These are phyloP conservation scores for Habrosyne pyritoides DNA, from an alignment of 2,888 invertebrate genomes.

Conservation along the genomic window DNA sequence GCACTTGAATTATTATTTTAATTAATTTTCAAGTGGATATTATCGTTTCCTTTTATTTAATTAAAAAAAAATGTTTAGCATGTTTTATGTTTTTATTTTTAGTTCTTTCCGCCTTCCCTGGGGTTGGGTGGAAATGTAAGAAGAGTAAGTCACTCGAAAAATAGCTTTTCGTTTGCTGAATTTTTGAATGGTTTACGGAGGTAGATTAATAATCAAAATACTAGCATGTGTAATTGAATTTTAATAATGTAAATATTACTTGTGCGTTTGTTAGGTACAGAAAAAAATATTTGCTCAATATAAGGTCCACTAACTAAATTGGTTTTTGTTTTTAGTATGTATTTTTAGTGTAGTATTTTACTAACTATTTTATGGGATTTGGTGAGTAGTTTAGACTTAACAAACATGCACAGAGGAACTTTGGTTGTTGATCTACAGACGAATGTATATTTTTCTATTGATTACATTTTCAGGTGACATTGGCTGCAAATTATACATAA, in stretches of 20 bases:
- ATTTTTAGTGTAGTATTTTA: neutral
- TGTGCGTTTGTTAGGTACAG: neutral
- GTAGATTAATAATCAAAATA: slow-evolving; percentile 16
- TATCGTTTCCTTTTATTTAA: slow-evolving; percentile 27
- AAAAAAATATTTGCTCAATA: neutral
- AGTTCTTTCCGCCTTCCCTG: slow-evolving; percentile 75
- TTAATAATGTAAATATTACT: slow-evolving; percentile 15
- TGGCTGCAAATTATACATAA: too few species aligned
- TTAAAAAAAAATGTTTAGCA: slow-evolving; percentile 55
- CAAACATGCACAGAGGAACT: neutral
- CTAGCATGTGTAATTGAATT: slow-evolving; percentile 38
- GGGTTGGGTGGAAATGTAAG: slow-evolving; percentile 71
- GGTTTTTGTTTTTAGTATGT: neutral
- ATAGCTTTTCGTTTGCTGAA: slow-evolving; percentile 68
- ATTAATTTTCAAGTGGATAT: slow-evolving; percentile 18
- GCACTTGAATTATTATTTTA: slow-evolving; percentile 2
- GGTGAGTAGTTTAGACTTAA: neutral
- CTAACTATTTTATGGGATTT: neutral
- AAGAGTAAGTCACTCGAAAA: slow-evolving; percentile 73
- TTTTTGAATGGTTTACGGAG: slow-evolving; percentile 42
- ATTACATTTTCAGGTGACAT: too few species aligned
- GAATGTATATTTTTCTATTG: neutral
- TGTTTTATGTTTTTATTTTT: slow-evolving; percentile 73
- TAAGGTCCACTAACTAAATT: neutral
- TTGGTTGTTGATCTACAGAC: neutral